phyloP scores from a whole-genome alignment of 2,797 vertebrate genomes.

The Sebastes diaconus region DNA sequence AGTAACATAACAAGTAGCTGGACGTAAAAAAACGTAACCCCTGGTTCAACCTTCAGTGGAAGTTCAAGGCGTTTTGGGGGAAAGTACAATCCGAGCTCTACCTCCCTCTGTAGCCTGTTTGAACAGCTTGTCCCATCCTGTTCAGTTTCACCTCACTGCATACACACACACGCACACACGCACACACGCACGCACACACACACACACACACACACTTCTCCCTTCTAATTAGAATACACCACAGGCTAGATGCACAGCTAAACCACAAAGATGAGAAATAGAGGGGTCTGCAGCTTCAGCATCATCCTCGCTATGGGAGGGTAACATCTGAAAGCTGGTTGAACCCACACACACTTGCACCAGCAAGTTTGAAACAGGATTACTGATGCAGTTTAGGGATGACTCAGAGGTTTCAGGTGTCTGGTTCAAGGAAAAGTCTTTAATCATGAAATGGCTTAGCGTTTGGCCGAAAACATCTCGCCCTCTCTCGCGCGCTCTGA shows the following conservation, averaged over 20 bases:
- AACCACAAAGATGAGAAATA: constrained; percentile 35
- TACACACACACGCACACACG: constrained; percentile 12
- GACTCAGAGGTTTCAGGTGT: constrained; percentile 67
- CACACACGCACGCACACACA: too few species aligned
- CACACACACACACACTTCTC: constrained; percentile 39
- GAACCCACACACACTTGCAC: constrained; percentile 36
- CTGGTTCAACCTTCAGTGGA: constrained; percentile 60
- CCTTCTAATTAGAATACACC: constrained; percentile 72
- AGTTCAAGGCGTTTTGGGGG: constrained; percentile 58
- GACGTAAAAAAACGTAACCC: constrained; percentile 44
- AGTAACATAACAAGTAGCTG: constrained; percentile 38
- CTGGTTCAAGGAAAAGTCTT: constrained; percentile 32
- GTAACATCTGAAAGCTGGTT: constrained; percentile 33
- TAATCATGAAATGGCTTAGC: constrained; percentile 32
- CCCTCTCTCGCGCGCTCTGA: neutral
- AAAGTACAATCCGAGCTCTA: constrained; percentile 54
- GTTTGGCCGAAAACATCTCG: neutral
- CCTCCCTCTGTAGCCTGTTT: constrained; percentile 46
- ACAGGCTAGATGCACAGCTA: constrained; percentile 15
- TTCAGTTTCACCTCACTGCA: constrained; percentile 65
- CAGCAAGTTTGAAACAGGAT: constrained; percentile 55
- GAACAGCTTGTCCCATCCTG: constrained; percentile 79
- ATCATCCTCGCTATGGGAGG: constrained; percentile 13
- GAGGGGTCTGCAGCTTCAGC: constrained; percentile 5
- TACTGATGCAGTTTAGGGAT: constrained; percentile 50